Evolutionary conservation across 2,113 vertebrate genomes (phyloP).

Genomic region (Callospermophilus lateralis): DNA sequence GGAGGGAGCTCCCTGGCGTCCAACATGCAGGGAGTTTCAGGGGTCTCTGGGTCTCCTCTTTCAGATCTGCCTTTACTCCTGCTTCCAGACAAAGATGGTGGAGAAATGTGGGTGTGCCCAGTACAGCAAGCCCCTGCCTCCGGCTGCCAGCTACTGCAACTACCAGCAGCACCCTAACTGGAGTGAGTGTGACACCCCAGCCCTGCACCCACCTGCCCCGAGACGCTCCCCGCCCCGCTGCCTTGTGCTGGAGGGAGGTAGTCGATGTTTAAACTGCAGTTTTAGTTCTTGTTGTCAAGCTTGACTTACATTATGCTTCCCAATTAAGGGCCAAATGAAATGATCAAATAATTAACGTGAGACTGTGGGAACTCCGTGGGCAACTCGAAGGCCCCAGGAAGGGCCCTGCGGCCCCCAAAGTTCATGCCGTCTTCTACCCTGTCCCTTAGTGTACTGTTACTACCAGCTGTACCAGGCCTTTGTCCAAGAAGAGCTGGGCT

Average conservation of each 20-base stretch:
- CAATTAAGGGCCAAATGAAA: not conserved
- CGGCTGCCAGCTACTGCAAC: constrained; percentile 88
- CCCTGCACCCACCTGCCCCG: no score
- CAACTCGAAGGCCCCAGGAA: not conserved
- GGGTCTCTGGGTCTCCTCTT: not conserved
- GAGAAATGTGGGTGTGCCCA: constrained; percentile 89
- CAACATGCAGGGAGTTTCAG: rapidly evolving
- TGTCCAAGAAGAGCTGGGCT: constrained; percentile 89
- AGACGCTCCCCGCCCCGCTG: rapidly evolving
- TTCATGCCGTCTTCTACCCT: not conserved
- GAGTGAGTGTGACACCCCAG: constrained; percentile 86
- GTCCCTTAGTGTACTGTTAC: constrained; percentile 90
- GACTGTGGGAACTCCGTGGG: rapidly evolving
- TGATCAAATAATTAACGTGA: not conserved
- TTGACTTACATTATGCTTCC: not conserved
- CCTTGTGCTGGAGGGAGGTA: not conserved
- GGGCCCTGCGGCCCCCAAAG: rapidly evolving
- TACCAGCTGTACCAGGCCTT: constrained; percentile 87
- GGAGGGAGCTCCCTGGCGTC: not conserved
- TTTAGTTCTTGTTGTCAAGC: not conserved
- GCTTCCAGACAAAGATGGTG: constrained; percentile 91
- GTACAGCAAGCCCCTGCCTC: constrained; percentile 86
- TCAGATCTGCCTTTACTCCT: constrained; percentile 92
- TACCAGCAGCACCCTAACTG: constrained; percentile 90
- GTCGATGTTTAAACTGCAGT: not conserved